Evolutionary conservation across 2,797 vertebrate species (phyloP).

Genomic region (Danio choprae): DNA sequence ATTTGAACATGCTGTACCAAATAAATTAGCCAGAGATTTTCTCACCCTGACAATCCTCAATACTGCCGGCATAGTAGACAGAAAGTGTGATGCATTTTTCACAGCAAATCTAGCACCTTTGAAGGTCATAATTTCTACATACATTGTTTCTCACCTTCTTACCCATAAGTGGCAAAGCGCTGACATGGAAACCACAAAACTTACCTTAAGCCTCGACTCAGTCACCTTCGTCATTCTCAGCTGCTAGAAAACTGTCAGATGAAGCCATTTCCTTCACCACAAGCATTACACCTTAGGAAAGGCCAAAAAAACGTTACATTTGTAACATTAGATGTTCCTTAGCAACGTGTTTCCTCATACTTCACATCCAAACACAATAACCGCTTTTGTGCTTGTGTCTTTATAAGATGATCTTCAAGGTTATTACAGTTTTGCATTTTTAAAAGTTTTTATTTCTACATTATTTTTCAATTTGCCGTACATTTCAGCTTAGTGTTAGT

Average conservation of each 20-base stretch:
- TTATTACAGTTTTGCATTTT: no score
- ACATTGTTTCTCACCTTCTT: not conserved
- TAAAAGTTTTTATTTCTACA: no score
- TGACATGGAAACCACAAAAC: constrained; percentile 9
- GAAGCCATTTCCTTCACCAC: constrained; percentile 3
- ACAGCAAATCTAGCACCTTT: not conserved
- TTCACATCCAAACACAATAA: no score
- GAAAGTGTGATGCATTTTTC: no score
- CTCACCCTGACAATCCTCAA: constrained; percentile 37
- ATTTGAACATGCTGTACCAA: no score
- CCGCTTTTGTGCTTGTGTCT: no score
- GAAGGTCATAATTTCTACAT: not conserved
- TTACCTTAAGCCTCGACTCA: not conserved
- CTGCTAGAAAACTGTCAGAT: constrained; percentile 67
- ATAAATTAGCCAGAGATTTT: not conserved
- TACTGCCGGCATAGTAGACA: constrained; percentile 61
- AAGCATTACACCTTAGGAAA: constrained; percentile 47
- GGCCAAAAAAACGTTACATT: constrained; percentile 12
- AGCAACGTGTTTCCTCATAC: no score
- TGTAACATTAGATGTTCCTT: no score
- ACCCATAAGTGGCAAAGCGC: not conserved
- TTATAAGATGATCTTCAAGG: no score
- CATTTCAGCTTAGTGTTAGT: no score
- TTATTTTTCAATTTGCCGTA: no score
- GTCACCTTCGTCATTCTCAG: constrained; percentile 18